Base-by-base conservation (phyloP, 2,113 vertebrate genomes). In the Osmerus mordax region DNA sequence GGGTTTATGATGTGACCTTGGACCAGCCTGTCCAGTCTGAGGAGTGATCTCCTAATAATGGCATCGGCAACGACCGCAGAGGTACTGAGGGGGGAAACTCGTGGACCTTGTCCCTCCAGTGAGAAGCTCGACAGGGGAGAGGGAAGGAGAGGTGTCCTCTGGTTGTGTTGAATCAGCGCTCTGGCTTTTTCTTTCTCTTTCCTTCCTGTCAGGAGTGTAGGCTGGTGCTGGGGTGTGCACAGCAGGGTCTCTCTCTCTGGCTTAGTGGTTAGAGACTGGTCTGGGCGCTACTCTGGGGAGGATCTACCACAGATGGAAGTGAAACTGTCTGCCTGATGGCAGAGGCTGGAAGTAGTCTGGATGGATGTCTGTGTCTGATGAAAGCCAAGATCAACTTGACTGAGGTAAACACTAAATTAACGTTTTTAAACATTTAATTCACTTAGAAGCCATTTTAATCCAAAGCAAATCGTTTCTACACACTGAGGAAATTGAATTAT, bases 141-240 rank as follows among this genome's bases (percentile, higher is more conserved):
- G 69, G 58, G 55, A 63, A 64, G 28, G 28, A 18, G 74, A 58
- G 68, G 65, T 75, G 77, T 81, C 47, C 76, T 76, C 73, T 41
- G 69, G 74, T 74, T 85, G 53, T 79, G 78, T 70, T 67, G 63
- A 81, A 72, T 85, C 85, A 84, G 79, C 81, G 82, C 47, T 52
- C 68, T 77, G 60, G 51, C 59, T 4, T 62, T 19, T 13, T 29
- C 53, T 67, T 78, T 81, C 55, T 72, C 65, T 69, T 66, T 51
- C 5, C 74, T 69, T 83, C 32, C 14, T 76, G 79, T 91, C 88
- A 88, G 85, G 80, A 82, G 89, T 83, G 86, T 77, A 70, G 81
- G 7, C 41, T 47, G 41, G 8, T 47, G 41, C 41, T 47, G 41
- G 1, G 9, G 41, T 47, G 5, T 12, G 41, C 9, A 47, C 9